These are phyloP conservation scores for Neomorphus geoffroyi DNA, from an alignment of 2,797 vertebrate species.

Conservation along the genomic window DNA sequence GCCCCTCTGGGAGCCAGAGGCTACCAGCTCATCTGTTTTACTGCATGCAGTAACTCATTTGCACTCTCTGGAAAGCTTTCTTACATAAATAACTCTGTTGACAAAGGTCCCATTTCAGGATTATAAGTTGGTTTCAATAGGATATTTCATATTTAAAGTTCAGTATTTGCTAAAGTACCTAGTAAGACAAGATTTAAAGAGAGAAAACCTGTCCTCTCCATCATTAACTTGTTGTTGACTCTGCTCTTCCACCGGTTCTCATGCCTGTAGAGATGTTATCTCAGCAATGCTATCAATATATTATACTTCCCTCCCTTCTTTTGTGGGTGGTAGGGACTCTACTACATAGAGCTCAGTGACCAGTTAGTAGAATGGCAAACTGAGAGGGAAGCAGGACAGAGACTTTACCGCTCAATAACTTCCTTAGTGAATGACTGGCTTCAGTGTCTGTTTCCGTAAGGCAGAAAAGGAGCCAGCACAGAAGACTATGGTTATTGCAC, in stretches of 20 bases:
- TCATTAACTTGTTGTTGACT: background rate
- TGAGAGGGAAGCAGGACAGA: background rate
- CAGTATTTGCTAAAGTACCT: background rate
- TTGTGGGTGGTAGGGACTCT: background rate
- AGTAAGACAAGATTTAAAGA: background rate
- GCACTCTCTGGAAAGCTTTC: background rate
- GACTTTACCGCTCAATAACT: background rate
- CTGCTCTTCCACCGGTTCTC: background rate
- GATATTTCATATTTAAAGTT: background rate
- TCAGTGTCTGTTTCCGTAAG: background rate
- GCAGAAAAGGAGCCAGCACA: background rate
- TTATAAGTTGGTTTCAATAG: background rate
- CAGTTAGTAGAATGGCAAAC: background rate
- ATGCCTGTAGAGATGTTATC: background rate
- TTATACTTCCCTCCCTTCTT: background rate
- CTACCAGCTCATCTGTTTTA: constrained; percentile 11
- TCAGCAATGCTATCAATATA: background rate
- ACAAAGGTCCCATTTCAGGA: background rate
- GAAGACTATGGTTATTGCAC: background rate
- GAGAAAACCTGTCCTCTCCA: background rate
- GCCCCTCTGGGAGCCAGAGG: background rate
- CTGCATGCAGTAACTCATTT: background rate
- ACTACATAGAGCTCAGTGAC: background rate
- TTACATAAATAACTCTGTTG: background rate
- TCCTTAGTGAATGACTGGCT: background rate